These are phyloP conservation scores for Ectropis crepuscularia DNA, from an alignment of 2,888 invertebrate genomes.

Conservation along the genomic window DNA sequence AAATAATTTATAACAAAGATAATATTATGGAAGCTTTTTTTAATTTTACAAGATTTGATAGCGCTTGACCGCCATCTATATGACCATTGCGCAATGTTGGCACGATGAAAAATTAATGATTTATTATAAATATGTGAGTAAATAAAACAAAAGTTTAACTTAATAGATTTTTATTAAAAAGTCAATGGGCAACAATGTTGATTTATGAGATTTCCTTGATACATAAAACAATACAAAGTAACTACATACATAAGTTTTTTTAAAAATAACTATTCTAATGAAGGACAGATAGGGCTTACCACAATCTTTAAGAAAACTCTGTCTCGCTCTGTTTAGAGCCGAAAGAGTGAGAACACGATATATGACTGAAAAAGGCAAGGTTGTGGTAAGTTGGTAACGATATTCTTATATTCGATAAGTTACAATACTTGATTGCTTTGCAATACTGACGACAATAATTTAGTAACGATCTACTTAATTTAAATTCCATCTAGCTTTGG, in stretches of 20 bases:
- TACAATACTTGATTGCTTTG: conserved; percentile 49
- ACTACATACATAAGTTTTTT: conserved; percentile 1
- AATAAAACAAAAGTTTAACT: neutral
- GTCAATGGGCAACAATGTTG: conserved; percentile 24
- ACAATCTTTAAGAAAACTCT: too few species aligned
- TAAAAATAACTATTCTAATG: conserved; percentile 25
- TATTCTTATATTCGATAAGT: conserved; percentile 35
- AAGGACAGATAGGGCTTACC: neutral
- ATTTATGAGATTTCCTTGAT: conserved; percentile 14
- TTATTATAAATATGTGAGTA: too few species aligned
- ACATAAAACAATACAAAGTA: conserved; percentile 8
- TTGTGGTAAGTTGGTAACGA: conserved; percentile 12
- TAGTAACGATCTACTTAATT: conserved; percentile 27
- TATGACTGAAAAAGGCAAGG: neutral
- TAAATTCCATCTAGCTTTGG: conserved; percentile 31
- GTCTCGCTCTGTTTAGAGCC: too few species aligned
- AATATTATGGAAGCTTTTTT: too few species aligned
- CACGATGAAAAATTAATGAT: too few species aligned
- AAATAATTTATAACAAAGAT: too few species aligned
- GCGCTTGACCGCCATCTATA: too few species aligned
- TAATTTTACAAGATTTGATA: too few species aligned
- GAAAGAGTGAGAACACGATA: too few species aligned
- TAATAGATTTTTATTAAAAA: conserved; percentile 30
- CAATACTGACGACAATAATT: conserved; percentile 45
- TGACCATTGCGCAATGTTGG: too few species aligned